Evolutionary conservation across 2,797 vertebrate genomes (phyloP).

Genomic region (Coregonus suidteri): DNA sequence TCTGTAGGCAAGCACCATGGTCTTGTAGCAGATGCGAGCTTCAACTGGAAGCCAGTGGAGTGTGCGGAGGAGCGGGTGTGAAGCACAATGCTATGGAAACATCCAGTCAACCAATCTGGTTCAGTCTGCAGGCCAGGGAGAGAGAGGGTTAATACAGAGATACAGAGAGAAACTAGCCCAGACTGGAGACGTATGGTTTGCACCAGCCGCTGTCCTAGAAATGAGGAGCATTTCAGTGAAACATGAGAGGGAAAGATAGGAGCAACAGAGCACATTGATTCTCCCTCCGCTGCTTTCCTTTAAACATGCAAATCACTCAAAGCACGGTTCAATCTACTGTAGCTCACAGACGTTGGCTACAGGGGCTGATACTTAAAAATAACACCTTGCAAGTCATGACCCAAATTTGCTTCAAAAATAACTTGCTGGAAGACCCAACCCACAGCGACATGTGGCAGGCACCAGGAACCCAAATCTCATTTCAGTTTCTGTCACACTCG

Average conservation of each 20-base stretch:
- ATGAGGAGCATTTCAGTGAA: conserved; percentile 35
- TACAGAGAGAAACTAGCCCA: conserved; percentile 3
- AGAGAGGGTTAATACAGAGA: conserved; percentile 15
- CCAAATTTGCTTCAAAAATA: conserved; percentile 76
- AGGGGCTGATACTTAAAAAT: conserved; percentile 71
- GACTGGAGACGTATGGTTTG: conserved; percentile 34
- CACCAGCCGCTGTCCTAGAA: conserved; percentile 31
- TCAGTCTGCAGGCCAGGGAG: conserved; percentile 37
- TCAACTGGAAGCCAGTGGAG: too few species aligned
- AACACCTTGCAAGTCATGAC: conserved; percentile 74
- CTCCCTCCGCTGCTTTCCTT: conserved; percentile 44
- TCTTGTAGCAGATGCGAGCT: too few species aligned
- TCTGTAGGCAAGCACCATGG: too few species aligned
- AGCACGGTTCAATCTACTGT: conserved; percentile 56
- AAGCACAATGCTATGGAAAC: too few species aligned
- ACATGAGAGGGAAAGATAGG: conserved; percentile 17
- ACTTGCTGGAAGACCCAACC: conserved; percentile 66
- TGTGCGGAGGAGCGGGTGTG: neutral
- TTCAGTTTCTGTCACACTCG: conserved; percentile 64
- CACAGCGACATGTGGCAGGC: conserved; percentile 47
- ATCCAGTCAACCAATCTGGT: conserved; percentile 24
- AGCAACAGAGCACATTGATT: conserved; percentile 27
- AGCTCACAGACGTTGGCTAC: conserved; percentile 68
- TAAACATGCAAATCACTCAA: conserved; percentile 57
- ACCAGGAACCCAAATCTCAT: conserved; percentile 64